phyloP scores from a whole-genome alignment of 37 sponge, comb jelly and placozoan genomes.

The Geodia barretti region DNA sequence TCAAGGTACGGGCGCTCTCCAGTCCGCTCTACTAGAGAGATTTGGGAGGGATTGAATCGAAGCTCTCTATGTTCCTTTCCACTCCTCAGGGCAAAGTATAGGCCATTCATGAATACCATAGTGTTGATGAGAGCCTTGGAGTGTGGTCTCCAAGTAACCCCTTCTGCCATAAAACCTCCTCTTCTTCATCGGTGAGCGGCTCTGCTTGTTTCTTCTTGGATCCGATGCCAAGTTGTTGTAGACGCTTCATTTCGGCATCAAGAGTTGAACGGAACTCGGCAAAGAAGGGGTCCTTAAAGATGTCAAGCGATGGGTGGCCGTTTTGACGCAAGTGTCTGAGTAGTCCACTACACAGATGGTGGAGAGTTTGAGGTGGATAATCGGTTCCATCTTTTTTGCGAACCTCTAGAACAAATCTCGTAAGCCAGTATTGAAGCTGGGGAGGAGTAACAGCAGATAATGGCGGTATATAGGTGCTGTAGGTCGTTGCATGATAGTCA shows the following conservation, averaged over 20 bases:
- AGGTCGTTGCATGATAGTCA: not conserved
- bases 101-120: slow-evolving; percentile 31
- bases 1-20: slow-evolving; percentile 9
- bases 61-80: slow-evolving; percentile 34
- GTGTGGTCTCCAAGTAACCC: slow-evolving; percentile 4
- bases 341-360: not conserved
- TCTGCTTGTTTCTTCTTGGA: slow-evolving; percentile 19
- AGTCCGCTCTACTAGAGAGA: not conserved
- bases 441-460: not conserved
- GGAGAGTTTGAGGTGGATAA: not conserved
- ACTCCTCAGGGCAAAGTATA: slow-evolving; percentile 33
- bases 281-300: slow-evolving; percentile 33
- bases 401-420: slow-evolving; percentile 9
- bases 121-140: slow-evolving; percentile 31
- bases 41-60: slow-evolving; percentile 12
- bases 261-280: not conserved
- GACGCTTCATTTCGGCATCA: slow-evolving; percentile 61
- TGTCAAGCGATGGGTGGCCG: not conserved
- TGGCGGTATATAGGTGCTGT: not conserved
- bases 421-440: not conserved
- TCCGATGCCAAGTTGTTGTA: slow-evolving; percentile 6
- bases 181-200: slow-evolving; percentile 31
- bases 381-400: not conserved
- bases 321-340: slow-evolving; percentile 7
- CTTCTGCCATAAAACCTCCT: slow-evolving; percentile 7